Percentiles rank a stretch among this genome's conserved stretches.
phyloP scores from a whole-genome alignment of 2,113 vertebrate genomes.

The Chauna torquata region DNA sequence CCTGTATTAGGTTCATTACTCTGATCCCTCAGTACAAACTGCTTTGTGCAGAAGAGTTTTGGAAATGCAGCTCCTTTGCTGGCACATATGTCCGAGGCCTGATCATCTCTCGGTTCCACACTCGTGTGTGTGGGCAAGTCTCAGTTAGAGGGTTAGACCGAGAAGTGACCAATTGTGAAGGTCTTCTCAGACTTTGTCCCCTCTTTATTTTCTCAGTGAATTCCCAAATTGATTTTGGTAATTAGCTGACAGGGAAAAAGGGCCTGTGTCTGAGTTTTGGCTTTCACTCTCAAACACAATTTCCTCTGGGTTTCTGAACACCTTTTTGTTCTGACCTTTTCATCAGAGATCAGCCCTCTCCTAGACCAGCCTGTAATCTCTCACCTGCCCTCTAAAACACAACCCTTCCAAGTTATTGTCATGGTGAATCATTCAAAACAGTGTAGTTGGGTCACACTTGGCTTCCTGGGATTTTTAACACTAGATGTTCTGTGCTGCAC shows the following conservation, averaged over 20 bases:
- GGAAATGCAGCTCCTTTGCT: conserved; percentile 1
- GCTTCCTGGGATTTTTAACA: background rate
- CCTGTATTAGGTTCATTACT: background rate
- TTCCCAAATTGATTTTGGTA: background rate
- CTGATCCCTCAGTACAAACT: background rate
- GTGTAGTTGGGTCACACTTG: background rate
- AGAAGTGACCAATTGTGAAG: background rate
- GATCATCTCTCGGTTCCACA: background rate
- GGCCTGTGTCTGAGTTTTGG: background rate
- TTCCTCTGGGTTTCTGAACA: background rate
- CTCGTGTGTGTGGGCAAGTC: background rate
- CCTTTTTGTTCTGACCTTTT: background rate
- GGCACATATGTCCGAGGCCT: accelerated
- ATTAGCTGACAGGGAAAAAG: background rate
- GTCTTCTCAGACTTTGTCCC: background rate
- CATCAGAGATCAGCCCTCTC: background rate
- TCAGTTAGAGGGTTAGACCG: background rate
- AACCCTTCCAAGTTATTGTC: background rate
- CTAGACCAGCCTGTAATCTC: background rate
- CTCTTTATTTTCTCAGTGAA: background rate
- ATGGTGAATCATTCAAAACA: background rate
- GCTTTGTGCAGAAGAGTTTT: background rate
- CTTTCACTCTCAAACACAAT: background rate
- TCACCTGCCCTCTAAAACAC: background rate
- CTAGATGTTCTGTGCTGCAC: background rate